These are phyloP conservation scores for Notarius quadriscutis DNA, from an alignment of 2,113 vertebrate species.

Conservation along the genomic window DNA sequence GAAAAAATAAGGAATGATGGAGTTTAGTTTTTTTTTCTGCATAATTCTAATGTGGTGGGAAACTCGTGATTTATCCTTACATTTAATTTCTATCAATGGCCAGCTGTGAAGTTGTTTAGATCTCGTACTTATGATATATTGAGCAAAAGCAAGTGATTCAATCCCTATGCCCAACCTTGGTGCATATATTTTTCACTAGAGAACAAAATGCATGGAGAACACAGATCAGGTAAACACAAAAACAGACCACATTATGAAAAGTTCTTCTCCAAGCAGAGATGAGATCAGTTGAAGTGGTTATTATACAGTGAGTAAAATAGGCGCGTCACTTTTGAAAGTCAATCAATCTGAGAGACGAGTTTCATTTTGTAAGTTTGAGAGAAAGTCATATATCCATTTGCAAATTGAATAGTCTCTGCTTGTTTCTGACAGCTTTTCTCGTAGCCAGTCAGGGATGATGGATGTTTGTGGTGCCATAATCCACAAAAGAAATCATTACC, in stretches of 20 bases:
- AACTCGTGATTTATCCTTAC: background rate
- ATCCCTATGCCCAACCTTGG: background rate
- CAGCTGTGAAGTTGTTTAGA: background rate
- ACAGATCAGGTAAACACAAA: background rate
- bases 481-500: background rate
- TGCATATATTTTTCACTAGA: background rate
- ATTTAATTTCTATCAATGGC: background rate
- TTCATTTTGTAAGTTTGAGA: background rate
- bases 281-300: background rate
- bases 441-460: slow-evolving; percentile 12
- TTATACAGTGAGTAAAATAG: background rate
- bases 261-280: background rate
- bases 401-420: background rate
- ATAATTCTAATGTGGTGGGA: background rate
- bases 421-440: slow-evolving; percentile 4
- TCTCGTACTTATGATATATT: background rate
- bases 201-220: background rate
- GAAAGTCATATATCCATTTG: background rate
- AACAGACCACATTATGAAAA: background rate
- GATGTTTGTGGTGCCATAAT: background rate
- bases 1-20: background rate
- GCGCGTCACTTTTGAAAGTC: background rate
- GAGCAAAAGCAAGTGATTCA: background rate
- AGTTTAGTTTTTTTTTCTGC: background rate
- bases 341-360: background rate